phyloP scores from a whole-genome alignment of 2,888 invertebrate genomes.

The Tetranychus piercei region DNA sequence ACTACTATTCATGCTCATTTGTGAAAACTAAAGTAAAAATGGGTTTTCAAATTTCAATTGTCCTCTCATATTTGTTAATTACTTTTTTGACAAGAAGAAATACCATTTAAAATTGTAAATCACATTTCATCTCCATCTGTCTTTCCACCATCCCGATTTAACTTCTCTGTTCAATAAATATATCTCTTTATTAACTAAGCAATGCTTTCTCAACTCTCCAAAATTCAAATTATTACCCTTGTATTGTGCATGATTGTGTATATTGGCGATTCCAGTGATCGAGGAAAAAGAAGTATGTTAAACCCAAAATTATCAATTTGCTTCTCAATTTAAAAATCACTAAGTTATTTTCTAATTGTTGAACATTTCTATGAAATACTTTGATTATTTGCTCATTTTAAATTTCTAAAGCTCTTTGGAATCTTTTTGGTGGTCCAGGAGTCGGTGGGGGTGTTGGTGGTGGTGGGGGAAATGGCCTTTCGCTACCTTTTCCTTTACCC shows the following conservation, averaged over 20 bases:
- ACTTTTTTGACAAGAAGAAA: too few species aligned
- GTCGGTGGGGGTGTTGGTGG: background rate
- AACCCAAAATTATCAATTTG: background rate
- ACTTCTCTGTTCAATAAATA: too few species aligned
- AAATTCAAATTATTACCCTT: background rate
- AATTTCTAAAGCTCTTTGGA: background rate
- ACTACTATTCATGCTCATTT: too few species aligned
- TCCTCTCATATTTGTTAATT: background rate
- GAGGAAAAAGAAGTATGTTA: background rate
- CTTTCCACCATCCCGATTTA: background rate
- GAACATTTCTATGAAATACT: background rate
- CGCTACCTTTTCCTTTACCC: background rate
- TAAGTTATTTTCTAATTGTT: background rate
- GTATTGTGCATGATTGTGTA: background rate
- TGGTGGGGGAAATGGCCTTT: background rate
- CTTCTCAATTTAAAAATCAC: background rate
- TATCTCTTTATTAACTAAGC: too few species aligned
- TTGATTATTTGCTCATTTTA: background rate
- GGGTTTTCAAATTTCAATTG: background rate
- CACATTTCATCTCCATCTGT: background rate
- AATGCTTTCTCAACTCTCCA: too few species aligned
- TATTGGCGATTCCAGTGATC: background rate
- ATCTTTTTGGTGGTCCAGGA: slow-evolving; percentile 1
- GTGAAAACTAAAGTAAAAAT: too few species aligned
- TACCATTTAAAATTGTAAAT: too few species aligned